Percentiles rank a stretch among this genome's conserved stretches.
Evolutionary conservation across 2,113 vertebrate genomes (phyloP).

Genomic region (Saccopteryx bilineata): DNA sequence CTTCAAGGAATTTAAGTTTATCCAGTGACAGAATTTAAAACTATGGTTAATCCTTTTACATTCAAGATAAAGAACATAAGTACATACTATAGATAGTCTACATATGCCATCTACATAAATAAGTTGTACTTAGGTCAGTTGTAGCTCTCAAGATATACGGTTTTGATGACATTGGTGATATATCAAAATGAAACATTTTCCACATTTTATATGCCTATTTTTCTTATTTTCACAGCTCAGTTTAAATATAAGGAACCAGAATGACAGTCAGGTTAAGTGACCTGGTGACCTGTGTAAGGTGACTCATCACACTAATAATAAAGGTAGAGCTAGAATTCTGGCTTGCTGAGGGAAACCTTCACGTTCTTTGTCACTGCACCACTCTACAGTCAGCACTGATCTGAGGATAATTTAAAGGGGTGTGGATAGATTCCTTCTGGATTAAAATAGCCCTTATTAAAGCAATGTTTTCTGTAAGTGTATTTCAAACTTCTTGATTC

Average conservation of each 20-base stretch:
- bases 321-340: slow-evolving; percentile 24
- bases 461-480: not conserved
- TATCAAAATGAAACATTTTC: slow-evolving; percentile 15
- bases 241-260: slow-evolving; percentile 4
- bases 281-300: not conserved
- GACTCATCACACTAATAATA: not conserved
- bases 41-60: not conserved
- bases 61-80: slow-evolving; percentile 25
- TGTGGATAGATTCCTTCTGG: not conserved
- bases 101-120: not conserved
- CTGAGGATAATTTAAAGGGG: not conserved
- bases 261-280: not conserved
- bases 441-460: not conserved
- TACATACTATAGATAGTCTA: not conserved
- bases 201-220: not conserved
- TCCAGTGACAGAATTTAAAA: not conserved
- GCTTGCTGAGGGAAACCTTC: not conserved
- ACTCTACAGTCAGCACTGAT: not conserved
- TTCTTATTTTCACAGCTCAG: not conserved
- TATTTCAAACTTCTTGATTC: slow-evolving; percentile 34
- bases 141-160: not conserved
- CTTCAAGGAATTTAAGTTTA: not conserved
- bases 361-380: not conserved
- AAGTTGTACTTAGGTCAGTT: not conserved
- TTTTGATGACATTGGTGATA: not conserved